A percentile compares a stretch with the other conserved stretches of the same genome.
These are phyloP conservation scores for Drosophila hamatofila DNA, from an alignment of 2,888 invertebrate species.

Conservation along the genomic window DNA sequence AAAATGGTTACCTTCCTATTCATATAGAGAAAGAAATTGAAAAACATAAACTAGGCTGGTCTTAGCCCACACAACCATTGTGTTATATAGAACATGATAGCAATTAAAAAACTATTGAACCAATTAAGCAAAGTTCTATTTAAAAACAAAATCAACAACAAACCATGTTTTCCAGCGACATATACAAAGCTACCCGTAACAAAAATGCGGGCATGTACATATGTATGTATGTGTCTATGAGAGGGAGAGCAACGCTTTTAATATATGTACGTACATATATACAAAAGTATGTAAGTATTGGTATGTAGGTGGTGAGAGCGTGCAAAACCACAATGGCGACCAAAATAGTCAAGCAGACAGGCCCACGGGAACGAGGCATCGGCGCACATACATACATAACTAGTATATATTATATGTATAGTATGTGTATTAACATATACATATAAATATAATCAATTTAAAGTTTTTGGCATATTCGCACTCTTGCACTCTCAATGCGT, in stretches of 20 bases:
- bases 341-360: constrained; percentile 56
- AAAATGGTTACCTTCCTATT: constrained; percentile 47
- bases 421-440: neutral
- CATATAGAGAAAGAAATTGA: constrained; percentile 15
- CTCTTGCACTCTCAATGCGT: constrained; percentile 41
- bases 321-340: constrained; percentile 66
- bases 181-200: constrained; percentile 25
- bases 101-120: constrained; percentile 77
- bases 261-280: constrained; percentile 6
- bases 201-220: constrained; percentile 29
- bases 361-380: constrained; percentile 48
- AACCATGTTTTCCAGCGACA: constrained; percentile 46
- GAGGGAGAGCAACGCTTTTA: constrained; percentile 42
- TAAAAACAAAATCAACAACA: constrained; percentile 38
- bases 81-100: constrained; percentile 39
- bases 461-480: constrained; percentile 60
- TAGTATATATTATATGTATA: constrained; percentile 10
- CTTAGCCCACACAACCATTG: constrained; percentile 16
- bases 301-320: constrained; percentile 46
- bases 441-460: constrained; percentile 42
- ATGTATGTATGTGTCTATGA: constrained; percentile 18
- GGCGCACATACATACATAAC: neutral
- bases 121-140: constrained; percentile 68
- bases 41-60: constrained; percentile 37
- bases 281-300: neutral